These are phyloP conservation scores for Aricia agestis DNA, from an alignment of 1,140 invertebrate genomes.

Conservation along the genomic window DNA sequence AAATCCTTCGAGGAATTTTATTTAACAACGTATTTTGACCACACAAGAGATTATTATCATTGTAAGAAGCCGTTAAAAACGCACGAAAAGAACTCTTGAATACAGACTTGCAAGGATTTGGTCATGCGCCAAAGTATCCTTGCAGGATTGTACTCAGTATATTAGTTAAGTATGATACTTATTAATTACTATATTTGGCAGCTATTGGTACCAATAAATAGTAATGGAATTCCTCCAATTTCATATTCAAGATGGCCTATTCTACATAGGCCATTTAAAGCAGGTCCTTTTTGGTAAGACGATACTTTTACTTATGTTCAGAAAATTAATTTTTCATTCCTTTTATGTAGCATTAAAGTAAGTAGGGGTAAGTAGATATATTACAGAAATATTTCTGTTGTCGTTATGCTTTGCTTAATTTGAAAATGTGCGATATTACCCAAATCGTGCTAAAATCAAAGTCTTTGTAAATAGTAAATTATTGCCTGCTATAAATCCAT, in stretches of 20 bases:
- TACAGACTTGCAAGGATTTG: not conserved
- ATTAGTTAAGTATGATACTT: not conserved
- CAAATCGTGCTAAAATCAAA: not conserved
- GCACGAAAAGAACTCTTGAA: not conserved
- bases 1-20: not conserved
- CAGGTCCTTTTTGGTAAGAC: too few relatives aligned
- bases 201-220: not conserved
- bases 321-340: not conserved
- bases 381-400: not conserved
- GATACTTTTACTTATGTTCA: not conserved
- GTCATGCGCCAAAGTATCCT: not conserved
- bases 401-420: not conserved
- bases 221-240: too few relatives aligned
- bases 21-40: not conserved
- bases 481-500: not conserved
- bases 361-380: conserved; percentile 3
- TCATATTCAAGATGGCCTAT: too few relatives aligned
- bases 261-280: too few relatives aligned
- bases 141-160: not conserved
- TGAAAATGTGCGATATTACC: not conserved
- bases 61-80: not conserved
- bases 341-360: not conserved
- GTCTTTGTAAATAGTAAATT: not conserved
- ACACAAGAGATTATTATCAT: not conserved
- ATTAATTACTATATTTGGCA: not conserved